phyloP scores from a whole-genome alignment of 2,888 invertebrate species.

The Noctua janthina region DNA sequence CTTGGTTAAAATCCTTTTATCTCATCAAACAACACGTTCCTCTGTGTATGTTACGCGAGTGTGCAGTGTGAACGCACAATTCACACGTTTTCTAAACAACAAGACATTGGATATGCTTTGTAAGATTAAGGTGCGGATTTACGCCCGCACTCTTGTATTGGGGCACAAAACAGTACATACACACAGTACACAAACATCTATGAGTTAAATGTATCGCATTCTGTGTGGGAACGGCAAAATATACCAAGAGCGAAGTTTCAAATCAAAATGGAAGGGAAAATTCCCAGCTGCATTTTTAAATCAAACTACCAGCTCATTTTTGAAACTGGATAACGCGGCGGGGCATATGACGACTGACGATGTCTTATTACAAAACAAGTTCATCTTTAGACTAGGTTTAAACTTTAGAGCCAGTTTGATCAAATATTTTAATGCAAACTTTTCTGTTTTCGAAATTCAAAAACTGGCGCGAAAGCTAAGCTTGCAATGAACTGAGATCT shows the following conservation, averaged over 20 bases:
- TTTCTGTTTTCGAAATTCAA: neutral
- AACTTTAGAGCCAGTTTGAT: neutral
- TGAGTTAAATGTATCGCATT: too few species aligned
- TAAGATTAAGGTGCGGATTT: neutral
- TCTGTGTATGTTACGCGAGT: neutral
- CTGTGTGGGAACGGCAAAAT: too few species aligned
- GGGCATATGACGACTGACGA: too few species aligned
- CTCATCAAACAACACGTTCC: neutral
- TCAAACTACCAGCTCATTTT: neutral
- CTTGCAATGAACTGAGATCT: neutral
- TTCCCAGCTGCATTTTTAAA: too few species aligned
- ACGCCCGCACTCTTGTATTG: neutral
- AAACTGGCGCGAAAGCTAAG: neutral
- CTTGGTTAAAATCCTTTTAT: neutral
- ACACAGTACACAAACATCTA: too few species aligned
- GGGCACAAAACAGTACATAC: neutral
- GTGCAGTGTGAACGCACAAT: neutral
- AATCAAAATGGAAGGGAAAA: neutral
- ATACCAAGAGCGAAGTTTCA: too few species aligned
- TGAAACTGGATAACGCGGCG: neutral
- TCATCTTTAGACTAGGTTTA: neutral
- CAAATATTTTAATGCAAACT: neutral
- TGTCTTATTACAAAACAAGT: neutral
- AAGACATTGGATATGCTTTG: neutral
- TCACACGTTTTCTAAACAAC: slow-evolving; percentile 19